Evolutionary conservation across 1,140 invertebrate genomes (phyloP).

Genomic region (Pinna nobilis): DNA sequence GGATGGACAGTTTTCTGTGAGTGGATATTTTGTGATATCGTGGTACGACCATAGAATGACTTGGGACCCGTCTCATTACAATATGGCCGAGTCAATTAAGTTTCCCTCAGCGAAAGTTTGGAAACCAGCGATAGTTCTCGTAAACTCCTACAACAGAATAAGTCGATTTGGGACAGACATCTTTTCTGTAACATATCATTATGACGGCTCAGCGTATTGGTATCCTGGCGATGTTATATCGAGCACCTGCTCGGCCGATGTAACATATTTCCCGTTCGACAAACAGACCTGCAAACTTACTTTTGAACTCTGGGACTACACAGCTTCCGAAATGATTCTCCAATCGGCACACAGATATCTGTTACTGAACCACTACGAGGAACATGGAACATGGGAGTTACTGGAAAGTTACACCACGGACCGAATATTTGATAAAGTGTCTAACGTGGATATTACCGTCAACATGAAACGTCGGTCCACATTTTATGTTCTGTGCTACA

Average conservation of each 20-base stretch:
- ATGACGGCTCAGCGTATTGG: not conserved
- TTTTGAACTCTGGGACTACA: not conserved
- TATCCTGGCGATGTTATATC: not conserved
- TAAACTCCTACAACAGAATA: not conserved
- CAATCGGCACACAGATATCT: not conserved
- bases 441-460: not conserved
- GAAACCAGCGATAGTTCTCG: slow-evolving; percentile 8
- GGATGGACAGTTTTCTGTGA: not conserved
- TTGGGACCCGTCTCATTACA: slow-evolving; percentile 1
- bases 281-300: not conserved
- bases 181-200: not conserved
- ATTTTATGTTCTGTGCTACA: not conserved
- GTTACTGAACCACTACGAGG: not conserved
- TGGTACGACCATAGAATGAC: slow-evolving; percentile 6
- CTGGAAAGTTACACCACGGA: not conserved
- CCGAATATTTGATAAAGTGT: too few species aligned
- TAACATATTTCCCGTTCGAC: slow-evolving; percentile 25
- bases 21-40: not conserved
- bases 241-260: not conserved
- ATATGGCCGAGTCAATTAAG: not conserved
- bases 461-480: slow-evolving; percentile 4
- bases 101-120: not conserved
- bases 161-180: not conserved
- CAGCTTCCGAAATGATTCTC: not conserved
- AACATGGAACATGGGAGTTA: slow-evolving; percentile 12